A percentile compares a stretch with the other conserved stretches of the same genome.
These are phyloP conservation scores for Alaudala cheleensis DNA, from an alignment of 2,113 vertebrate species.

Conservation along the genomic window DNA sequence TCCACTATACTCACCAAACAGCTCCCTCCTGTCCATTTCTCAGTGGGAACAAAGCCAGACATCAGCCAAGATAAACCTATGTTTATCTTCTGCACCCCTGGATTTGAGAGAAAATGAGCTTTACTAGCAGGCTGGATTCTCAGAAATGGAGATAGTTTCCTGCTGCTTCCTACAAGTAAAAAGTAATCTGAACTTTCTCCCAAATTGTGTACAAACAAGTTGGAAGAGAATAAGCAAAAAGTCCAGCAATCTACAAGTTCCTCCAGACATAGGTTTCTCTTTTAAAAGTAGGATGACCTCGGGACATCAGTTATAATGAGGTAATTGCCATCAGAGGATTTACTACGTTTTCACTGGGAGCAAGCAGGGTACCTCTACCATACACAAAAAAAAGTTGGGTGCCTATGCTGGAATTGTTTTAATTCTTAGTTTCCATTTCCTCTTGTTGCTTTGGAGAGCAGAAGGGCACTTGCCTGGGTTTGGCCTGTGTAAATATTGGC, in stretches of 20 bases:
- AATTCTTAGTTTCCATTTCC: neutral
- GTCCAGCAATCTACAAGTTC: neutral
- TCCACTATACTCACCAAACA: neutral
- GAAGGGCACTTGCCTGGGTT: neutral
- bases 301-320: neutral
- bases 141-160: neutral
- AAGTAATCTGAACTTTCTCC: neutral
- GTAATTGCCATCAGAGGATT: neutral
- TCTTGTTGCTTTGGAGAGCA: neutral
- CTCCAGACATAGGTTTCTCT: neutral
- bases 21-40: neutral
- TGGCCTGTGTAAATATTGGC: conserved; percentile 12
- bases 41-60: neutral
- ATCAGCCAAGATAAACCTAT: neutral
- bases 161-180: neutral
- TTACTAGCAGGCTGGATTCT: neutral
- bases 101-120: neutral
- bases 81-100: neutral
- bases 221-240: neutral
- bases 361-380: neutral
- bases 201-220: neutral
- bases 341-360: neutral
- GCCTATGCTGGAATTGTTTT: neutral
- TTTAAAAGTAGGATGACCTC: neutral
- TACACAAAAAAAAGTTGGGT: neutral